Percentiles rank a stretch among this genome's conserved stretches.
Conservation (phyloP, 1,140 invertebrate genomes). For the Hormaphis cornu region DNA sequence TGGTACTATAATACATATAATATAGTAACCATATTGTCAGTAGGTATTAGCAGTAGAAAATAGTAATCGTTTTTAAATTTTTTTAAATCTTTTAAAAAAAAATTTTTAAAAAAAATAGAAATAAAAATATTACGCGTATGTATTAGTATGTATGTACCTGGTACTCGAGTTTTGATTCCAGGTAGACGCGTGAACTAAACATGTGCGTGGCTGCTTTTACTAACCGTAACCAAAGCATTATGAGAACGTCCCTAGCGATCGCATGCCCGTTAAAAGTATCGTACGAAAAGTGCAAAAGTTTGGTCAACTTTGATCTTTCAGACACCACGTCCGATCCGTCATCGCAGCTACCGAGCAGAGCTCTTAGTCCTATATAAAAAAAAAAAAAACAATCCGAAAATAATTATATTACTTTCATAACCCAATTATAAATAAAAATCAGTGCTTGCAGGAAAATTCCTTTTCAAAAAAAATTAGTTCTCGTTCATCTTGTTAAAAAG, state of each 20-base stretch:
- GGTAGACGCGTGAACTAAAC: background rate
- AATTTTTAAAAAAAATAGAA: too few species aligned
- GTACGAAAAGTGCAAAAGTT: background rate
- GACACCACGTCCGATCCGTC: background rate
- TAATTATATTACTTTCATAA: too few species aligned
- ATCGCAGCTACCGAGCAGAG: background rate
- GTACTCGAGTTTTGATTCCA: background rate
- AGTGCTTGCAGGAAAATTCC: too few species aligned
- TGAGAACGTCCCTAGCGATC: background rate
- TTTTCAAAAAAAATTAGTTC: too few species aligned
- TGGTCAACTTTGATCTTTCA: background rate
- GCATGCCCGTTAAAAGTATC: background rate
- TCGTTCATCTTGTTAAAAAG: too few species aligned
- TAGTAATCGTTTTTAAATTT: too few species aligned
- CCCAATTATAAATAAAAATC: too few species aligned
- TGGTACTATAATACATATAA: too few species aligned
- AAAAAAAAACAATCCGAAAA: too few species aligned
- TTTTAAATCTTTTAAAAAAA: too few species aligned
- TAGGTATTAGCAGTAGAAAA: too few species aligned
- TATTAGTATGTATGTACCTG: background rate
- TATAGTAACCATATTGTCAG: too few species aligned
- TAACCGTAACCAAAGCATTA: conserved; percentile 3
- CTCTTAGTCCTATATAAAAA: background rate
- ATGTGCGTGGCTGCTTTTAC: background rate
- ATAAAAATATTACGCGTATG: background rate